Evolutionary conservation across 2,888 invertebrate species (phyloP), one percentile per base, ranked within the genome.

Genomic region (Plebejus argus): DNA sequence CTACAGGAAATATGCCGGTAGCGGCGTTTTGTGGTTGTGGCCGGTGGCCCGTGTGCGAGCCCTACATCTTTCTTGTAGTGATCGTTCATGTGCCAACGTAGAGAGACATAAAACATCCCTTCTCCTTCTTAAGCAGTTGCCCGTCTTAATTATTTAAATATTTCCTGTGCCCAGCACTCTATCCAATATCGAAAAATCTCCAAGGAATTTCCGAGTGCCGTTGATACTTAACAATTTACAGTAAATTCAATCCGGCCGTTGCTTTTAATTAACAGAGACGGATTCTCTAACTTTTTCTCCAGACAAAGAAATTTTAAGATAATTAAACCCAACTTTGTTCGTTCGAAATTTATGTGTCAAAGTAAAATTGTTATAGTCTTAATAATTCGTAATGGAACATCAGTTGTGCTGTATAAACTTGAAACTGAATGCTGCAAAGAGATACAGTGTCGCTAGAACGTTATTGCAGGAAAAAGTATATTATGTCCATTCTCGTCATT

Each of bases 251-350:
- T 53, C 74, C 74, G 49, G 53, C 53, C 74, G 28, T 23, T 74
- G 28, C 74, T 53, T 53, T 74, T 74, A 74, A 74, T 74, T 74
- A 74, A 74, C 74, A 74, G 53, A 49, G 74, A 74, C 74, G 74
- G 53, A 74, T 49, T 53, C 74, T 33, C 45, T 15, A 74, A 74
- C 28, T 74, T 74, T 71, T 71, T 74, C 72, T 28, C 49, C 18
- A 12, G 72, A 72, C 49, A 74, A 53, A 74, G 74, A 74, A 74
- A 74, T 74, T 53, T 74, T 74, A 74, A 74, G 23, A 74, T 74
- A 53, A 72, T 72, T 72, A 72, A 74, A 74, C 49, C 4, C 12
- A 74, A 74, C 23, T 74, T 49, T 74, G 49, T 74, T 53, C 74
- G 74, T 74, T 74, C 28, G 15, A 28, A 74, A 74, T 74, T 74